Base-by-base conservation (phyloP, 1,140 invertebrate genomes). In the Drosophila nasuta region DNA sequence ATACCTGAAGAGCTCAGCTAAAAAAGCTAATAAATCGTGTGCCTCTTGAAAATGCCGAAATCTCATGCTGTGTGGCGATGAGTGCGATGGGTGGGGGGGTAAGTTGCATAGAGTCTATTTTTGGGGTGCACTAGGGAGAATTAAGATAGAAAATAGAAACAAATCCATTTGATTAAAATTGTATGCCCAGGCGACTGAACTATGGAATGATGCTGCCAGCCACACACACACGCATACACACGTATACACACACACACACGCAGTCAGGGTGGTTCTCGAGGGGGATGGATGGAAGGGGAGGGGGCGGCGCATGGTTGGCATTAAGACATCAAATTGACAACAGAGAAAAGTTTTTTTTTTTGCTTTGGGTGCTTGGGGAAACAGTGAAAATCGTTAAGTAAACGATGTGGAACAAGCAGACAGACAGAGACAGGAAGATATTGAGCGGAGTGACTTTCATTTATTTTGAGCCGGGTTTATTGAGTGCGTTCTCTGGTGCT, bases 111-210 rank as follows among this genome's bases (percentile, higher is more conserved):
- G 8, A 38, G 25, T 69, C 72, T 69, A 75, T 69, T 75, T 69
- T 69, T 63, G 72, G 49, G 51, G 41, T 48, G 57, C 15, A 25
- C 10, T 38, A 17, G 38, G 43, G 38, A 41, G 62, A 64, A 64
- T 75, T 71, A 43, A 25, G 67, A 75, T 63, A 45, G 67, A 65
- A 75, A 71, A 75, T 70, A 71, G 67, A 75, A 75, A 71, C 58
- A 76, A 76, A 76, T 76, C 74, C 74, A 72, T 76, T 76, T 76
- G 74, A 76, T 76, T 76, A 76, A 76, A 76, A 54, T 46, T 63
- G 51, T 51, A 41, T 51, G 45, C 15, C 28, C 46, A 15, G 43
- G 8, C 28, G 30, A 35, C 30, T 15, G 51, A 45, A 56, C 38
- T 13, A 30, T 20, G 33, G 49, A 52, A 56, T 67, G 64, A 33